phyloP scores from a whole-genome alignment of 2,888 invertebrate genomes.

The Pyrgus malvae region DNA sequence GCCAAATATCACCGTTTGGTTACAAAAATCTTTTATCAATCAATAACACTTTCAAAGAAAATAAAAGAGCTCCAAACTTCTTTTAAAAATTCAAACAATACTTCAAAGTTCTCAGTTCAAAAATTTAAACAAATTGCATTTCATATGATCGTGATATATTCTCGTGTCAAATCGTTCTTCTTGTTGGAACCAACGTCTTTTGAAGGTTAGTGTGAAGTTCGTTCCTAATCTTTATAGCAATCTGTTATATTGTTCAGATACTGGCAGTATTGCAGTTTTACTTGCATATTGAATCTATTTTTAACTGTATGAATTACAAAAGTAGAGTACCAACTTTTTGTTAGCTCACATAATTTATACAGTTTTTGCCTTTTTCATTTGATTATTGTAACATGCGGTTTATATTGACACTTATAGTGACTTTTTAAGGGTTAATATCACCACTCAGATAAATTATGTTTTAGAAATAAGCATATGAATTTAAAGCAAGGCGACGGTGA shows the following conservation, averaged over 20 bases:
- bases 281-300: too few species aligned
- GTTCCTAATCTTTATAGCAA: conserved; percentile 1
- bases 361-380: too few species aligned
- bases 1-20: neutral
- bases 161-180: conserved; percentile 6
- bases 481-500: too few species aligned
- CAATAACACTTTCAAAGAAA: conserved; percentile 5
- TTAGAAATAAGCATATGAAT: too few species aligned
- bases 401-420: too few species aligned
- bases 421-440: too few species aligned
- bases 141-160: conserved; percentile 6
- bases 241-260: neutral
- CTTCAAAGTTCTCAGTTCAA: conserved; percentile 15
- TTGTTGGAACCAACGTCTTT: conserved; percentile 12
- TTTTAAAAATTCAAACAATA: conserved; percentile 9
- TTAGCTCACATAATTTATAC: too few species aligned
- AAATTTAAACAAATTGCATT: conserved; percentile 10
- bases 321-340: too few species aligned
- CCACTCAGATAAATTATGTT: too few species aligned
- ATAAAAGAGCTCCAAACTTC: conserved; percentile 12
- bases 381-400: too few species aligned
- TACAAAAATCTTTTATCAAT: neutral
- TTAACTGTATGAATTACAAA: too few species aligned
- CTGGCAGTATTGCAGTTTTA: too few species aligned
- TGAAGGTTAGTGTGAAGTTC: conserved; percentile 6